Evolutionary conservation across 2,113 vertebrate genomes (phyloP).

Genomic region (Bos javanicus): DNA sequence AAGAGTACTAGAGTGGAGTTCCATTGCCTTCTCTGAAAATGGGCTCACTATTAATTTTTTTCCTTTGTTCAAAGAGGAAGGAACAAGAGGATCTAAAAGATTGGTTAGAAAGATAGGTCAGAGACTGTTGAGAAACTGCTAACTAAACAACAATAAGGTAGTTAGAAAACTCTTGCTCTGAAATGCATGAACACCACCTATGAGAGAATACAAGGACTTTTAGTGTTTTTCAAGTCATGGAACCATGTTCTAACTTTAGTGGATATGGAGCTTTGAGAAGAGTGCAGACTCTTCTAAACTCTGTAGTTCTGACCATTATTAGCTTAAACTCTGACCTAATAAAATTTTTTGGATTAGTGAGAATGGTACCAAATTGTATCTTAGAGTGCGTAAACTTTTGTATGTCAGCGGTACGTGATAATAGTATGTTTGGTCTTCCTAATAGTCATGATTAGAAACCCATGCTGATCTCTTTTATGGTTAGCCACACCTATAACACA

Average conservation of each 20-base stretch:
- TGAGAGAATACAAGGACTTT: background rate
- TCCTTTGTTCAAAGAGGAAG: background rate
- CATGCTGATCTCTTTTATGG: background rate
- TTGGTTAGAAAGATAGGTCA: background rate
- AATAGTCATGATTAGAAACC: constrained; percentile 28
- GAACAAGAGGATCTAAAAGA: constrained; percentile 1
- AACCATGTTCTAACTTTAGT: background rate
- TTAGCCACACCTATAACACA: background rate
- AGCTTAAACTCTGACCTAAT: background rate
- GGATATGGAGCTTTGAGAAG: background rate
- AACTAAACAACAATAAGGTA: background rate
- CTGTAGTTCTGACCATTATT: background rate
- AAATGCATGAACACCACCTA: background rate
- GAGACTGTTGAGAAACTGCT: background rate
- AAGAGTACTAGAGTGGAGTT: too few species aligned
- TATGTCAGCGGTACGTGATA: background rate
- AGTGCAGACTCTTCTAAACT: background rate
- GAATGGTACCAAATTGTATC: background rate
- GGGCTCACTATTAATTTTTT: constrained; percentile 1
- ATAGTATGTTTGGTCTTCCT: constrained; percentile 3
- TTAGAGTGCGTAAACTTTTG: background rate
- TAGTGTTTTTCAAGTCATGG: background rate
- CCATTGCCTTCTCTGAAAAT: background rate
- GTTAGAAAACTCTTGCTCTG: background rate
- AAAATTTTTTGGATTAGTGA: background rate